A percentile compares a stretch with the other conserved stretches of the same genome.
phyloP scores from a whole-genome alignment of 2,113 vertebrate genomes.

The Excalfactoria chinensis region DNA sequence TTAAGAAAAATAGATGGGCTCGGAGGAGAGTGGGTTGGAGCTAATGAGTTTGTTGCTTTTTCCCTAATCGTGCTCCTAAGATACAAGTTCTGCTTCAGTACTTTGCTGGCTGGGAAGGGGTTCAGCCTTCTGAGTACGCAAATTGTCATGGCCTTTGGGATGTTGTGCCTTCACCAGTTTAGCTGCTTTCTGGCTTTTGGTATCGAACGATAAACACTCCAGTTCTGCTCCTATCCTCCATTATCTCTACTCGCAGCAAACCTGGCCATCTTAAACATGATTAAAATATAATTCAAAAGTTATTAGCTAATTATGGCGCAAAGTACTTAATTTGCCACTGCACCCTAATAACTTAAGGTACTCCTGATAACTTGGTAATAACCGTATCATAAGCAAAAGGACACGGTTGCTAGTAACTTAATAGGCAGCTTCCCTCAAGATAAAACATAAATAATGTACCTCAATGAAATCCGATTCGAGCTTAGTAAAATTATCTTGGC shows the following conservation, averaged over 20 bases:
- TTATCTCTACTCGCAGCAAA: conserved; percentile 59
- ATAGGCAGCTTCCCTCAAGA: conserved; percentile 71
- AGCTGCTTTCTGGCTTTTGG: conserved; percentile 48
- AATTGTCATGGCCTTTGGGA: conserved; percentile 37
- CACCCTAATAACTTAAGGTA: conserved; percentile 68
- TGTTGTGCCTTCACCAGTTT: background rate
- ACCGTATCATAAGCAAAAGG: conserved; percentile 61
- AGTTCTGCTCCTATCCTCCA: conserved; percentile 19
- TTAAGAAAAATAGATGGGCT: background rate
- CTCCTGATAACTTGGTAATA: conserved; percentile 65
- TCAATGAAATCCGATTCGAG: conserved; percentile 68
- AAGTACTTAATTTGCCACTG: conserved; percentile 70
- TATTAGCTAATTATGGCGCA: conserved; percentile 68
- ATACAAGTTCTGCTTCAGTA: background rate
- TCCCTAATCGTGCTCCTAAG: background rate
- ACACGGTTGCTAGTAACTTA: conserved; percentile 63
- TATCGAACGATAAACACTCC: background rate
- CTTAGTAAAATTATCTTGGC: conserved; percentile 73
- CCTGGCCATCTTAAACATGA: conserved; percentile 62
- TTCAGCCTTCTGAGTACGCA: background rate
- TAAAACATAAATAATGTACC: conserved; percentile 64
- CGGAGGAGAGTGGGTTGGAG: background rate
- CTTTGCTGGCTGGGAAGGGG: background rate
- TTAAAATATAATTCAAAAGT: conserved; percentile 54
- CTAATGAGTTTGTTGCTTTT: background rate